phyloP scores from a whole-genome alignment of 1,140 invertebrate species.

The Ctenoplectra terminalis region DNA sequence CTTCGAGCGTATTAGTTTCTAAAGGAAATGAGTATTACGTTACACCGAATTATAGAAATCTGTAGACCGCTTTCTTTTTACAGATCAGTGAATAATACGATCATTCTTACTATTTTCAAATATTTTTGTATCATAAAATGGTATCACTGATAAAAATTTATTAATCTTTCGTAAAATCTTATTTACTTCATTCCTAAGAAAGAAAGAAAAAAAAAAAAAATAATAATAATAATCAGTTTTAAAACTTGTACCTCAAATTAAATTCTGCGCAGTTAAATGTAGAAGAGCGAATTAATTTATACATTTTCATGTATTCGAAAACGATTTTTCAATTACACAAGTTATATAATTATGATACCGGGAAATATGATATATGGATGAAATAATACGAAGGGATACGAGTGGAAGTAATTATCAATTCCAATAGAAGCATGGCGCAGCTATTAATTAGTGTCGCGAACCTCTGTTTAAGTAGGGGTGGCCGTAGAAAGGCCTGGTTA shows the following conservation, averaged over 20 bases:
- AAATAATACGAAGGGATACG: background rate
- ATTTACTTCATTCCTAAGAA: too few species aligned
- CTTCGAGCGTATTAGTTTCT: background rate
- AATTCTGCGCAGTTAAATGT: too few species aligned
- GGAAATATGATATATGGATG: background rate
- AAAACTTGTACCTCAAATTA: too few species aligned
- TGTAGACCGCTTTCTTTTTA: constrained; percentile 2
- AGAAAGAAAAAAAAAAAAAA: too few species aligned
- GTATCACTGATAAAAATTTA: too few species aligned
- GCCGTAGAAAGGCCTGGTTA: constrained; percentile 65
- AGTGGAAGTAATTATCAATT: constrained; percentile 67
- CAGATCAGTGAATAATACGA: background rate
- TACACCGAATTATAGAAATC: background rate
- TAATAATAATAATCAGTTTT: too few species aligned
- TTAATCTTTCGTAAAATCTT: too few species aligned
- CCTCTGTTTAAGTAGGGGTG: constrained; percentile 54
- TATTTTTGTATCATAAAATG: background rate
- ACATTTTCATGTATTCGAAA: too few species aligned
- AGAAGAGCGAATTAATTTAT: too few species aligned
- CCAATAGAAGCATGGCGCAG: constrained; percentile 65
- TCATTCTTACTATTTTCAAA: background rate
- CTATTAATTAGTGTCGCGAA: constrained; percentile 63
- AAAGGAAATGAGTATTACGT: background rate
- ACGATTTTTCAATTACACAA: too few species aligned
- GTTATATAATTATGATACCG: too few species aligned